Conservation (phyloP, 2,113 vertebrate species). For the Cephalopholis sonnerati region DNA sequence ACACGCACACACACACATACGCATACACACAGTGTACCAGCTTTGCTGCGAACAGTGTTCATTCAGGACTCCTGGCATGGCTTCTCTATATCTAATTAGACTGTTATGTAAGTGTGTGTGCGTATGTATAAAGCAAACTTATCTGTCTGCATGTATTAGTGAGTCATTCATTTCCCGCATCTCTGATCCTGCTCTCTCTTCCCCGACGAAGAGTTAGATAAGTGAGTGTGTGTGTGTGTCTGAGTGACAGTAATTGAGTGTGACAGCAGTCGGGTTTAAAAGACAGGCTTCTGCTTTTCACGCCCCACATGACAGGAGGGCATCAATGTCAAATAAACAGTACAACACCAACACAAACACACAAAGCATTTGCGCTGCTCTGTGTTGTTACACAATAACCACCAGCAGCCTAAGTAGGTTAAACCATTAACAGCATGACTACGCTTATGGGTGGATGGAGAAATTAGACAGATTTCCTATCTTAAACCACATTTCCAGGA, state of each 20-base stretch:
- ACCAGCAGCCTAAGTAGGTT: slow-evolving; percentile 26
- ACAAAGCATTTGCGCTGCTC: not conserved
- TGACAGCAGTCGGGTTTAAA: slow-evolving; percentile 43
- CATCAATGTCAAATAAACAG: slow-evolving; percentile 40
- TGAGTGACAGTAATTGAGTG: slow-evolving; percentile 10
- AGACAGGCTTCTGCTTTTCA: slow-evolving; percentile 45
- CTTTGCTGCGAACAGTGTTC: not conserved
- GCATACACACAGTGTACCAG: not conserved
- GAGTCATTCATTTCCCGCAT: slow-evolving; percentile 37
- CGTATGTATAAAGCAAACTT: slow-evolving; percentile 35
- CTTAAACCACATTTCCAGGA: not conserved
- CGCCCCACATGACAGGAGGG: slow-evolving; percentile 26
- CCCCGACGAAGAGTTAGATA: slow-evolving; percentile 6
- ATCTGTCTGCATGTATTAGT: slow-evolving; percentile 45
- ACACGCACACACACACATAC: not conserved
- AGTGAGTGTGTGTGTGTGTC: not conserved
- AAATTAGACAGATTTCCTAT: not conserved
- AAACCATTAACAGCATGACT: slow-evolving; percentile 7
- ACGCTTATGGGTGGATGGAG: not conserved
- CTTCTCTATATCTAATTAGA: slow-evolving; percentile 47
- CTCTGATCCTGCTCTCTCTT: slow-evolving; percentile 39
- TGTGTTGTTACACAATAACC: slow-evolving; percentile 13
- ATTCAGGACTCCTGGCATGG: slow-evolving; percentile 6
- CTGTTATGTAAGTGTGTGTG: slow-evolving; percentile 40
- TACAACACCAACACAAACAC: slow-evolving; percentile 19